Percentiles rank a stretch among this genome's conserved stretches.
phyloP scores from a whole-genome alignment of 2,888 invertebrate species.

The Apamea epomidion region DNA sequence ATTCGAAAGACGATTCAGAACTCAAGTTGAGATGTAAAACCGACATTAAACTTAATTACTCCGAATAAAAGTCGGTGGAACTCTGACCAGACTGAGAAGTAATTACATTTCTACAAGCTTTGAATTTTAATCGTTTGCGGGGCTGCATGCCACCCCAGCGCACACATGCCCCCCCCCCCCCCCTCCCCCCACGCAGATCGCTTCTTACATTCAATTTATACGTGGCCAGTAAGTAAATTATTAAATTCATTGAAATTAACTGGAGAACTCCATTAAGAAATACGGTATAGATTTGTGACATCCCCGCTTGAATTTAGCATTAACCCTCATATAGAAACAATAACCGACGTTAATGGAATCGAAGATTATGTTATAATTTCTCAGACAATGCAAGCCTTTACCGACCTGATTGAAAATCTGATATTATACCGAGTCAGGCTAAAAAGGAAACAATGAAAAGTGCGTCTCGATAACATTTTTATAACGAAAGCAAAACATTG shows the following conservation, averaged over 20 bases:
- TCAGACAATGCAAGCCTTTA: slow-evolving; percentile 13
- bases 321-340: slow-evolving; percentile 37
- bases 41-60: slow-evolving; percentile 87
- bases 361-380: slow-evolving; percentile 35
- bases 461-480: slow-evolving; percentile 8
- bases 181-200: slow-evolving; percentile 51
- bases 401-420: slow-evolving; percentile 29
- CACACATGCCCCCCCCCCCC: slow-evolving; percentile 63
- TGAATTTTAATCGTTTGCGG: slow-evolving; percentile 87
- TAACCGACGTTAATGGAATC: slow-evolving; percentile 46
- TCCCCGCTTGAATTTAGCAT: slow-evolving; percentile 32
- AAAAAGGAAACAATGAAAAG: background rate
- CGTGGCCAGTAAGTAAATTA: slow-evolving; percentile 63
- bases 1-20: slow-evolving; percentile 75
- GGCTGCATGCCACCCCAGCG: slow-evolving; percentile 62
- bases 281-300: slow-evolving; percentile 47
- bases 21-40: slow-evolving; percentile 81
- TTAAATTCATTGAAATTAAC: slow-evolving; percentile 61
- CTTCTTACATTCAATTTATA: slow-evolving; percentile 72
- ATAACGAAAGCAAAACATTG: slow-evolving; percentile 12
- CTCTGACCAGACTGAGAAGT: slow-evolving; percentile 85
- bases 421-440: background rate
- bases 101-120: slow-evolving; percentile 89
- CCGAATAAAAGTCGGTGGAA: slow-evolving; percentile 84
- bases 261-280: slow-evolving; percentile 58